Base-by-base conservation (phyloP, 1,140 invertebrate genomes). In the Eubasilissa regina region DNA sequence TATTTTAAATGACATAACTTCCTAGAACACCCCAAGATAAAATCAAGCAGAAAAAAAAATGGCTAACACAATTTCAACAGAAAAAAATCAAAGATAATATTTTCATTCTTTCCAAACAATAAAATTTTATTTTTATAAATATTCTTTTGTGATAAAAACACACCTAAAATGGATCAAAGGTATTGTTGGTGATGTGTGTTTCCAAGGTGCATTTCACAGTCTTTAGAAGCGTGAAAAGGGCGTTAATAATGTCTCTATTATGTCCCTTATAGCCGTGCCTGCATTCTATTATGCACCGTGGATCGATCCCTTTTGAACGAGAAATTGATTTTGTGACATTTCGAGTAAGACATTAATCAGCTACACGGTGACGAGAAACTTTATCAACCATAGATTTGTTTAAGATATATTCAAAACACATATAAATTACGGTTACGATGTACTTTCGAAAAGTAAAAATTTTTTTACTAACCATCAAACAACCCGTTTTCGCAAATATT, bases 241-340 rank as follows among this genome's bases (percentile, higher is more conserved):
- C 81, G 77, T 79, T 82, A 82, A 82, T 82, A 82, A 82, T 79
- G 81, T 79, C 75, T 77, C 76, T 79, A 82, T 82, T 82, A 82
- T 82, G 76, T 70, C 78, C 77, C 76, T 81, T 81, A 81, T 79
- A 58, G 55, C 73, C 77, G 47, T 79, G 70, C 77, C 80, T 75
- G 80, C 15, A 74, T 77, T 75, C 47, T 55, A 70, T 82, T 81
- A 72, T 81, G 72, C 19, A 12, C 51, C 35, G 64, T 35, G 75
- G 76, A 81, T 81, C 68, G 80, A 77, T 79, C 74, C 44, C 75
- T 79, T 77, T 77, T 53, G 35, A 73, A 44, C 4, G 19, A 56
- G 68, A 75, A 82, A 82, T 82, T 80, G 78, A 82, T 80, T 79
- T 78, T 82, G 78, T 82, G 77, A 77, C 75, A 79, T 56, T 76